Evolutionary conservation across 2,888 invertebrate species (phyloP).

Genomic region (Scaptodrosophila latifasciaeformis): DNA sequence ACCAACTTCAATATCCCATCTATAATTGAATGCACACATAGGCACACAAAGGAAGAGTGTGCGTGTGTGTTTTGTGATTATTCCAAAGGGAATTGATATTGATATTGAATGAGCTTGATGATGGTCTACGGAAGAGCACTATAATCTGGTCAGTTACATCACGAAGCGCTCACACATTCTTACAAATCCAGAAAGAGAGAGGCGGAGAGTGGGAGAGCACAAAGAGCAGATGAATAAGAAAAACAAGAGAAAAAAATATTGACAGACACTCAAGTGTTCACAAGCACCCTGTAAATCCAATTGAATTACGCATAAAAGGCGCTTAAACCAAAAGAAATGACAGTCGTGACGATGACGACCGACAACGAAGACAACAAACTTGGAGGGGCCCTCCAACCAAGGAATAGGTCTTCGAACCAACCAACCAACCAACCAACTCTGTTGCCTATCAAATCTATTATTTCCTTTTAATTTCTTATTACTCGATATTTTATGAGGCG

Average conservation of each 20-base stretch:
- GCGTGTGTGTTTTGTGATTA: constrained; percentile 19
- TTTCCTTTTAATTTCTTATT: constrained; percentile 60
- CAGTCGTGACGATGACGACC: constrained; percentile 33
- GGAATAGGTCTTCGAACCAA: too few species aligned
- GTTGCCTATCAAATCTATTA: constrained; percentile 41
- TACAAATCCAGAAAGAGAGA: background rate
- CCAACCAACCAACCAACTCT: too few species aligned
- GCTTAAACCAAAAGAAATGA: constrained; percentile 61
- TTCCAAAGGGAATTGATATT: constrained; percentile 39
- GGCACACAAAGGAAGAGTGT: constrained; percentile 30
- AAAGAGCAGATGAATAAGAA: constrained; percentile 3
- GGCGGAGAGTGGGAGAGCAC: background rate
- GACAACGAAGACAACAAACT: constrained; percentile 19
- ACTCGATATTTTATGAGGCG: constrained; percentile 50
- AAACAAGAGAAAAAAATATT: too few species aligned
- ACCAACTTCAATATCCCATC: constrained; percentile 55
- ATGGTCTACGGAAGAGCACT: constrained; percentile 28
- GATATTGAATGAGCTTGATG: too few species aligned
- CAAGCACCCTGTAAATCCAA: constrained; percentile 65
- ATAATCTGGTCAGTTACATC: constrained; percentile 59
- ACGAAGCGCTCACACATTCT: constrained; percentile 13
- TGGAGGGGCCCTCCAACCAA: too few species aligned
- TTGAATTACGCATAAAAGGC: constrained; percentile 66
- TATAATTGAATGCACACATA: constrained; percentile 64
- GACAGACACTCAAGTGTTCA: constrained; percentile 64